phyloP scores from a whole-genome alignment of 2,888 invertebrate genomes.

The Apamea sordens region DNA sequence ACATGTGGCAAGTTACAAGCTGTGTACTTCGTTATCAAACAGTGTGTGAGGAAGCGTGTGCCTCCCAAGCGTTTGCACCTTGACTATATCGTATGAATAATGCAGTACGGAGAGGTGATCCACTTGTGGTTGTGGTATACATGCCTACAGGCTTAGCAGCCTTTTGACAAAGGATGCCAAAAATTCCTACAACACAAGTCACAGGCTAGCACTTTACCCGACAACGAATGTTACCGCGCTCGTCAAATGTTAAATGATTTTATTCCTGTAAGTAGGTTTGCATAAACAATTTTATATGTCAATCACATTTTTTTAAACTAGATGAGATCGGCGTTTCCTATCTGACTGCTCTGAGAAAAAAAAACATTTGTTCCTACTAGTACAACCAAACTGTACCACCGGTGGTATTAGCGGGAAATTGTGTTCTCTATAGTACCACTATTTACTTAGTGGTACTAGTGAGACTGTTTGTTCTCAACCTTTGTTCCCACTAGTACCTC shows the following conservation, averaged over 20 bases:
- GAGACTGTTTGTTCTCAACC: too few relatives aligned
- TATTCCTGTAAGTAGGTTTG: background rate
- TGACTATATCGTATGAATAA: slow-evolving; percentile 38
- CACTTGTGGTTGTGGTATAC: slow-evolving; percentile 1
- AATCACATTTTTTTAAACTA: too few relatives aligned
- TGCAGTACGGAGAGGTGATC: slow-evolving; percentile 12
- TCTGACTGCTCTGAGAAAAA: background rate
- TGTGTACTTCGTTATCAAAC: slow-evolving; percentile 20
- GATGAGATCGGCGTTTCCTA: background rate
- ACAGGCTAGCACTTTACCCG: background rate
- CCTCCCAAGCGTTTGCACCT: slow-evolving; percentile 6
- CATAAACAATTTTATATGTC: too few relatives aligned
- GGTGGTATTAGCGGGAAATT: too few relatives aligned
- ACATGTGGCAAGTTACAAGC: slow-evolving; percentile 10
- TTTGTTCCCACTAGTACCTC: too few relatives aligned
- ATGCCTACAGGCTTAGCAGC: slow-evolving; percentile 10
- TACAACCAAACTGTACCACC: too few relatives aligned
- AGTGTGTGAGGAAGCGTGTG: slow-evolving; percentile 7
- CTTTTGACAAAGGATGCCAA: background rate
- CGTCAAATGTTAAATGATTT: background rate
- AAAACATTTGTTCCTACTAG: too few relatives aligned
- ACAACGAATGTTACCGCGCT: background rate
- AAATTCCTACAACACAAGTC: background rate
- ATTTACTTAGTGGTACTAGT: too few relatives aligned
- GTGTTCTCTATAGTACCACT: too few relatives aligned